Evolutionary conservation across 2,113 vertebrate genomes (phyloP).

Genomic region (Centropristis striata): DNA sequence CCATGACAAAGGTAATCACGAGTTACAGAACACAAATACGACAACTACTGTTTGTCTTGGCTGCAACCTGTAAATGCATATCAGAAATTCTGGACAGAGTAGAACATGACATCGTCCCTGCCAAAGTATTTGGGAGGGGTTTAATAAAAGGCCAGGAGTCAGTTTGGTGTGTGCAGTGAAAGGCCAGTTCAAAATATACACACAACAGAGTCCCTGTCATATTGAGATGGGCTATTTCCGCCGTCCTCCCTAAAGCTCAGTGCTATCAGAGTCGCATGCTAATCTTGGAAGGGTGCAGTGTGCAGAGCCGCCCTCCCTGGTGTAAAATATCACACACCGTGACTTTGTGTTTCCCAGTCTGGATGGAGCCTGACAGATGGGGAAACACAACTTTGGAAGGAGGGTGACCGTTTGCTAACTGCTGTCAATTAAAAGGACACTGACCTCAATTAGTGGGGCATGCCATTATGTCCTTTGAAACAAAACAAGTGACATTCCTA

Average conservation of each 20-base stretch:
- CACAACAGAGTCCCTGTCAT: conserved; percentile 57
- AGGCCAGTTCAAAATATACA: conserved; percentile 48
- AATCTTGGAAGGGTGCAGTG: conserved; percentile 72
- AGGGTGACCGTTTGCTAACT: conserved; percentile 37
- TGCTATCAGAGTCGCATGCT: conserved; percentile 64
- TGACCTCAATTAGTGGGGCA: conserved; percentile 55
- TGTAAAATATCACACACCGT: conserved; percentile 74
- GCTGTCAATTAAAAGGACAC: conserved; percentile 62
- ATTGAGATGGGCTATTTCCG: conserved; percentile 75
- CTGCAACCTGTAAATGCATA: conserved; percentile 3
- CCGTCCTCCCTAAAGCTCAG: conserved; percentile 62
- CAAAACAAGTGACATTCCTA: conserved; percentile 29
- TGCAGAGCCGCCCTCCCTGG: conserved; percentile 42
- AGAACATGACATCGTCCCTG: background rate
- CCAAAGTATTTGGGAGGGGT: conserved; percentile 29
- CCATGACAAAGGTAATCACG: conserved; percentile 86
- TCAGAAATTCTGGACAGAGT: conserved; percentile 4
- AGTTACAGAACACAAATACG: background rate
- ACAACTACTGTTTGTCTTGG: conserved; percentile 7
- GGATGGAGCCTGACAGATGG: conserved; percentile 65
- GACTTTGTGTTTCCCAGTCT: conserved; percentile 74
- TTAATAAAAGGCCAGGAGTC: conserved; percentile 64
- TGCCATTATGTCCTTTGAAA: conserved; percentile 44
- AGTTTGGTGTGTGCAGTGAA: conserved; percentile 33
- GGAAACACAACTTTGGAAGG: conserved; percentile 34